These are phyloP conservation scores for Atrichornis clamosus DNA, from an alignment of 2,113 vertebrate genomes.

Conservation along the genomic window DNA sequence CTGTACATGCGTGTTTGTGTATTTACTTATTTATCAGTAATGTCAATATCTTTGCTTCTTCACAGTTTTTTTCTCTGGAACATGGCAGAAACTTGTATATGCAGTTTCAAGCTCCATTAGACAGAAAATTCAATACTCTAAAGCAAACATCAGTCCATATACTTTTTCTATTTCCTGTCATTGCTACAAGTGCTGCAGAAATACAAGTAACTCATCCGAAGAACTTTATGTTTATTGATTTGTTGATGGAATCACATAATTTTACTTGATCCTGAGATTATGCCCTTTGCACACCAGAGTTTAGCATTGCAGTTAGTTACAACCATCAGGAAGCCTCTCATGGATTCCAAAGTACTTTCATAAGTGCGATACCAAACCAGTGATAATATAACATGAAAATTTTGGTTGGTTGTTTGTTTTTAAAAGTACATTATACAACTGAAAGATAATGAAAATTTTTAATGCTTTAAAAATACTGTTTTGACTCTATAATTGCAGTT, in stretches of 20 bases:
- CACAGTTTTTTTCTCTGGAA: not conserved
- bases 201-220: not conserved
- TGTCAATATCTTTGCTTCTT: not conserved
- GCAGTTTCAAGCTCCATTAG: not conserved
- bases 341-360: not conserved
- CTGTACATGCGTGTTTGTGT: not conserved
- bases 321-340: not conserved
- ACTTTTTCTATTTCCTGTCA: not conserved
- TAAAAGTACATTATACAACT: not conserved
- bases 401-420: not conserved
- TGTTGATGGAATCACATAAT: not conserved
- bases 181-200: not conserved
- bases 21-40: not conserved
- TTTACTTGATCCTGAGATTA: not conserved
- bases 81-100: not conserved
- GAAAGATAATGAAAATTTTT: not conserved
- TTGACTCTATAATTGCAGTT: not conserved
- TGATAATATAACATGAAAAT: not conserved
- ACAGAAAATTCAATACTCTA: not conserved
- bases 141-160: not conserved
- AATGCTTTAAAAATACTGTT: not conserved
- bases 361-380: accelerated
- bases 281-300: not conserved
- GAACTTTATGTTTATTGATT: not conserved
- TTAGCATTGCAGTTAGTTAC: not conserved